Base-by-base conservation (phyloP, 2,113 vertebrate species). In the Melanostigma gelatinosum region DNA sequence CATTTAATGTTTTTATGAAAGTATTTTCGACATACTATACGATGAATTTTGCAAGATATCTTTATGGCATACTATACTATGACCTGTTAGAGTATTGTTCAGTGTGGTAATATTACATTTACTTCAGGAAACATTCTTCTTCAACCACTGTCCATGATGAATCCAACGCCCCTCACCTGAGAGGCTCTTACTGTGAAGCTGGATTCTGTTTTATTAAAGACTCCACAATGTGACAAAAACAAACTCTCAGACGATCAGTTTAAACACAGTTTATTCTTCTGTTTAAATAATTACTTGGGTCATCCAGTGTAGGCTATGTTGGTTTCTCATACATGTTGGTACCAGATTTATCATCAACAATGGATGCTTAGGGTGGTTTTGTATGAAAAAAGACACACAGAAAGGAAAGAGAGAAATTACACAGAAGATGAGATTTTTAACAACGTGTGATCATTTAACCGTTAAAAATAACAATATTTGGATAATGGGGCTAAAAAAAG, bases 221-320 rank as follows among this genome's bases (percentile, higher is more conserved):
- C 57, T 60, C n/a, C 57, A 32, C 13, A 22, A 13, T 32, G 24
- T 4, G 11, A 3, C 38, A 42, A 44, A 44, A 24, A 44, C 63
- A 65, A 13, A 70, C 62, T 57, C 71, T 27, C 76, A 65, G 36
- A 34, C 1, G 16, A 77, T 90, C 65, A 52, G 95, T 97, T 98
- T 96, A 94, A 98, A 98, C 96, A 98, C 97, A 96, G 96, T 99
- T 99, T 99, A 98, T 99, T 99, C 85, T 96, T 97, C 96, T 96
- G 97, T 95, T 98, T 99, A 98, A 99, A 99, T 99, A 97, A 98
- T 97, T 93, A 96, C 95, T 96, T 96, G 96, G 96, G 96, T 98
- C 97, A 97, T 98, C 97, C 97, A 98, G 97, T 98, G 96, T 97
- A 96, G 96, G 95, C 95, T 95, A 93, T 92, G 94, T 96, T 95